Percentiles rank a stretch among this genome's conserved stretches.
These are phyloP conservation scores for Neopelma chrysocephalum DNA, from an alignment of 2,797 vertebrate genomes.

Conservation along the genomic window DNA sequence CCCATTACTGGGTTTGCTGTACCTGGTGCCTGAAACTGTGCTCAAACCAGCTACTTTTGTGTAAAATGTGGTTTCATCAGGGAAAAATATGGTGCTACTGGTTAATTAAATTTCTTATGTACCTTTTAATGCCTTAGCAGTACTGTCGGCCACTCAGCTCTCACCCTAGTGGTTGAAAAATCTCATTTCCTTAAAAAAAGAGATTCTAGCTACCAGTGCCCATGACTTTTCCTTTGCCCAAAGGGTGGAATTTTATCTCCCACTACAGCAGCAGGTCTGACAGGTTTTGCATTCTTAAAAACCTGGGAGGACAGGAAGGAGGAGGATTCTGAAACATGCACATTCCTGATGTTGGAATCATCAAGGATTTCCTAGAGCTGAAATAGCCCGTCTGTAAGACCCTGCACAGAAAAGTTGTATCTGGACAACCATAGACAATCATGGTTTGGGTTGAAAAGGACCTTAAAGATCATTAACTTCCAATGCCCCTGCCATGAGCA, in stretches of 20 bases:
- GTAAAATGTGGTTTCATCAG: not conserved
- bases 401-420: not conserved
- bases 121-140: not conserved
- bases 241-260: not conserved
- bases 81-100: not conserved
- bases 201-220: not conserved
- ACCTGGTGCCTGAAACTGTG: not conserved
- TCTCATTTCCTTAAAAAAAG: not conserved
- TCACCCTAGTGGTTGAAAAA: not conserved
- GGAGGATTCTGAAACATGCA: not conserved
- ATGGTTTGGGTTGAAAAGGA: not conserved
- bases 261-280: not conserved
- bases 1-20: not conserved
- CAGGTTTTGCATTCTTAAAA: constrained; percentile 2
- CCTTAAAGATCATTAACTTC: not conserved
- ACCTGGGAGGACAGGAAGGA: not conserved
- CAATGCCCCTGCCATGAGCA: not conserved
- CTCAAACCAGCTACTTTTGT: not conserved
- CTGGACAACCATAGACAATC: not conserved
- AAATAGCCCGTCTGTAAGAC: not conserved
- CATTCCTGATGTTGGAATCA: not conserved
- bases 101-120: not conserved
- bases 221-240: accelerated
- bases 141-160: not conserved
- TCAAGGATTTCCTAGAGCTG: not conserved